Base-by-base conservation (phyloP, 2,797 vertebrate species). In the Adrianichthys oophorus region DNA sequence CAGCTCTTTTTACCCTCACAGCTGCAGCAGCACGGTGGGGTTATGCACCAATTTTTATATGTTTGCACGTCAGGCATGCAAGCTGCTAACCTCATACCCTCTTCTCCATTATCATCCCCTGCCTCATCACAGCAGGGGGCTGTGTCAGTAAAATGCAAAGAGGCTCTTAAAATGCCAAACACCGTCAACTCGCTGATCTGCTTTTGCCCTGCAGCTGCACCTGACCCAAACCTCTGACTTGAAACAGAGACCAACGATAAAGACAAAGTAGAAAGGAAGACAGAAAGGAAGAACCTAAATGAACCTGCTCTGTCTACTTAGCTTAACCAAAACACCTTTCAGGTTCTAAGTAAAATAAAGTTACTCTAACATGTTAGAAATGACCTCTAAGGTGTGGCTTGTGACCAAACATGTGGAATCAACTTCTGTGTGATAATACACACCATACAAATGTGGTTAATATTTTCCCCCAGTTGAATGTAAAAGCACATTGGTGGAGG, bases 141-240 rank as follows among this genome's bases (percentile, higher is more conserved):
- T 52, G 57, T 79, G 60, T 61, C 68, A 70, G 23, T 65, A 37
- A 74, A 75, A 72, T 72, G 63, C 71, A 69, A 17, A 15, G 71
- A 70, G 58, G 66, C 76, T 86, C 65, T 72, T 62, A 67, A 72
- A 51, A 64, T 53, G 65, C 63, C 68, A 70, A 71, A 76, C 75
- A 82, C 78, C 70, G 80, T 66, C 69, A 65, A 26, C 57, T 60
- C 52, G 66, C 61, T 82, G 76, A 81, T 82, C 76, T 72, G 58
- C 63, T 54, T 10, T 51, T 65, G 52, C 62, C 68, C 59, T 42
- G 32, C 74, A 52, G 79, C 74, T 79, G 80, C 69, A 81, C 69
- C 72, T 83, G 70, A 65, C 45, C 64, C 45, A 29, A 76, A 42
- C 50, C 24, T 26, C 63, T 68, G 65, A 54, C 69, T 78, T 73